Percentiles rank a stretch among this genome's conserved stretches.
phyloP scores from a whole-genome alignment of 2,797 vertebrate genomes.

The Coreius guichenoti region DNA sequence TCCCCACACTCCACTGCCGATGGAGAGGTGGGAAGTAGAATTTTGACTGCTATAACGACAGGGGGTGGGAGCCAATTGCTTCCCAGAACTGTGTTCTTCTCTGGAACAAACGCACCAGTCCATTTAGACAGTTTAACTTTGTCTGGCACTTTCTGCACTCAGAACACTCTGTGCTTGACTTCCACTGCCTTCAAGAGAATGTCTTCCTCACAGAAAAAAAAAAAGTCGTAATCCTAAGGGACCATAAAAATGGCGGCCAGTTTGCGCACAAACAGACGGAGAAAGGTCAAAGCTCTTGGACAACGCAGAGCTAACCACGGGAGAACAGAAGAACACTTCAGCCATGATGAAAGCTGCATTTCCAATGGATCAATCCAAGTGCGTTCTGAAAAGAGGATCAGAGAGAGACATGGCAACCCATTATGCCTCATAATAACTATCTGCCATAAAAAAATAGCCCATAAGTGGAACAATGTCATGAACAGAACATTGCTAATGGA shows the following conservation, averaged over 20 bases:
- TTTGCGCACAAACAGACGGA: conserved; percentile 34
- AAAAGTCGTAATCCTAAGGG: conserved; percentile 22
- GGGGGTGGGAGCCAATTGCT: conserved; percentile 39
- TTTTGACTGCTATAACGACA: conserved; percentile 48
- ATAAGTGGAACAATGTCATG: not conserved
- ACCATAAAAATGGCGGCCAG: conserved; percentile 41
- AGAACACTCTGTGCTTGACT: conserved; percentile 24
- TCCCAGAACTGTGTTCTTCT: conserved; percentile 34
- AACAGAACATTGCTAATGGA: conserved; percentile 17
- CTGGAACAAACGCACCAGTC: conserved; percentile 33
- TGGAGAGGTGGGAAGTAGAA: conserved; percentile 61
- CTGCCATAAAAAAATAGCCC: not conserved
- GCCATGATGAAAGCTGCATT: conserved; percentile 36
- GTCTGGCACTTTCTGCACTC: conserved; percentile 43
- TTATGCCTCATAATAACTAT: not conserved
- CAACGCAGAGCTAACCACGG: conserved; percentile 15
- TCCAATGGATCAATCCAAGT: conserved; percentile 27
- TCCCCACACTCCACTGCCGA: conserved; percentile 43
- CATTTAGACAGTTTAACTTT: conserved; percentile 59
- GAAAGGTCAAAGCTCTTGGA: conserved; percentile 56
- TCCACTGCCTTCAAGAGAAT: conserved; percentile 44
- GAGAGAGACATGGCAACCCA: conserved; percentile 24
- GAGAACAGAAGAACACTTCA: conserved; percentile 23
- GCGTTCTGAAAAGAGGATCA: not conserved
- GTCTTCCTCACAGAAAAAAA: conserved; percentile 13